Percentiles rank a stretch among this genome's conserved stretches.
phyloP scores from a whole-genome alignment of 2,797 vertebrate genomes.

The Parambassis ranga region DNA sequence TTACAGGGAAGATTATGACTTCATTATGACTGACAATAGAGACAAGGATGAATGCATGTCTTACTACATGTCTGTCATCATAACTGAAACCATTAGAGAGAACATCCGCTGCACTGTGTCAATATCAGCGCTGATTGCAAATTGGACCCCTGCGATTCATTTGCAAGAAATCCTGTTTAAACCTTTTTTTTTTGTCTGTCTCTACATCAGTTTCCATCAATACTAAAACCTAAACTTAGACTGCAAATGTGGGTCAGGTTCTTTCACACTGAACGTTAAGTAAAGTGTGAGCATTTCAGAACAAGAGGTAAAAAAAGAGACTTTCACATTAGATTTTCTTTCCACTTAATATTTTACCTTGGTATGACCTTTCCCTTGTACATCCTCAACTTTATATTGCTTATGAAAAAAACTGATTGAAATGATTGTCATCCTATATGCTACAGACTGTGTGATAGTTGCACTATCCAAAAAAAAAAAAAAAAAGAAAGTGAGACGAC shows the following conservation, averaged over 20 bases:
- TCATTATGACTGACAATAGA: slow-evolving; percentile 60
- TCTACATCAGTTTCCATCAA: slow-evolving; percentile 4
- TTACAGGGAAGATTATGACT: slow-evolving; percentile 51
- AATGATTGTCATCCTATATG: background rate
- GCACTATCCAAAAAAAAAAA: no score
- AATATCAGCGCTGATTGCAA: slow-evolving; percentile 41
- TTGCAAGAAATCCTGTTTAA: slow-evolving; percentile 7
- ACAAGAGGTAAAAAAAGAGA: no score
- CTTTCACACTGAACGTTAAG: no score
- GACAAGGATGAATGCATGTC: slow-evolving; percentile 37
- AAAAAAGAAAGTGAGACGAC: background rate
- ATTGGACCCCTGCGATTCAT: slow-evolving; percentile 33
- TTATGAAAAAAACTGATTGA: background rate
- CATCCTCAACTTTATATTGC: background rate
- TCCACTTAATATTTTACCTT: background rate
- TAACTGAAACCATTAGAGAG: slow-evolving; percentile 20
- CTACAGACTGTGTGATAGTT: no score
- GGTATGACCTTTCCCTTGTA: no score
- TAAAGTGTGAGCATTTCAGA: no score
- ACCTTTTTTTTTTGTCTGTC: background rate
- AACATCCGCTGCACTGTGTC: slow-evolving; percentile 11
- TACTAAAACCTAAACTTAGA: background rate
- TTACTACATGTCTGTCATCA: slow-evolving; percentile 29
- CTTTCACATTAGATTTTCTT: background rate
- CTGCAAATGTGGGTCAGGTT: no score